Evolutionary conservation across 2,888 invertebrate genomes (phyloP), one percentile per base, ranked within the genome.

Genomic region (Phalangium opilio): DNA sequence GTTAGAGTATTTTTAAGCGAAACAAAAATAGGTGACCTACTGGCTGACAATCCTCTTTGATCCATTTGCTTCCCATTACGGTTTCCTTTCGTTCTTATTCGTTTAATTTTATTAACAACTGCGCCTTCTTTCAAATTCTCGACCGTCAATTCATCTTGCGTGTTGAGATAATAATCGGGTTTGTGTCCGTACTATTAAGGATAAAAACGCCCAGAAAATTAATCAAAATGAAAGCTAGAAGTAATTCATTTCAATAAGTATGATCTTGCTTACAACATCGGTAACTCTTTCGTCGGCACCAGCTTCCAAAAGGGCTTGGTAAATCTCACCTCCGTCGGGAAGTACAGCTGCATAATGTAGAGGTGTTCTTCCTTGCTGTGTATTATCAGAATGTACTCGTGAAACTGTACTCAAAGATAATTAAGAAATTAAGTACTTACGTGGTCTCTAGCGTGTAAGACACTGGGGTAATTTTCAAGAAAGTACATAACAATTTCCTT

Each of bases 401-500:
- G n/a, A n/a, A n/a, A n/a, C n/a, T n/a, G n/a, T n/a, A 34, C 12
- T 34, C 14, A 34, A 12, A 34, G 5, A n/a, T 12, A 4, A 34
- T 12, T n/a, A 12, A 34, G 12, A 34, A 33, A 33, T 10, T 33
- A 33, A 34, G 14, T 34, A n/a, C 35, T 58, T 47, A 66, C 66
- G 55, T 67, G 65, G 54, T 67, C 67, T 59, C 64, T 61, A 5
- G 66, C 64, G 53, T 67, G 65, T 34, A 67, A 62, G 2, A 62
- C 60, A 44, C 64, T 62, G 10, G 66, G 66, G 54, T 64, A 67
- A 51, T 64, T 63, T 35, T 63, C 57, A 15, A 67, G 54, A 33
- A 93, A 70, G 60, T 78, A 79, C 50, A 80, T 77, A 0, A 85
- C 83, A 20, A 89, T 75, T 48, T 85, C 81, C 55, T 81, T 80